Base-by-base conservation (phyloP, 2,797 vertebrate species). In the Danio tinwini region DNA sequence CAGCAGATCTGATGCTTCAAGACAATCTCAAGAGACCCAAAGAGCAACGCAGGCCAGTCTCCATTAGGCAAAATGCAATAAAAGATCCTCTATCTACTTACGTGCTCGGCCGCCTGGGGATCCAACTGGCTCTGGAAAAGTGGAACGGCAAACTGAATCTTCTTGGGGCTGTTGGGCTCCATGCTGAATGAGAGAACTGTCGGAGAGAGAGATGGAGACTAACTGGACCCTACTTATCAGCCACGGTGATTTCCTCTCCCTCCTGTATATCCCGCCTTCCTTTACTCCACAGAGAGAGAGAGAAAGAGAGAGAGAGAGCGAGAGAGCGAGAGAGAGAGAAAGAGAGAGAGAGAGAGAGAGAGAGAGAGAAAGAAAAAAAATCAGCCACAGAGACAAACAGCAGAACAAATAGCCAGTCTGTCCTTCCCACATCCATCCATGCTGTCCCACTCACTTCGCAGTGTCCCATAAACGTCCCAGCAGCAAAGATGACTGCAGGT, bases 91-190 rank as follows among this genome's bases (percentile, higher is more conserved):
- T 76, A n/a, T 85, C 64, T 74, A 88, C 93, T 94, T 93, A 96
- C 96, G 91, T 96, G 95, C 85, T 96, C 96, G 3, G 95, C 93
- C 67, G 96, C 95, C 86, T 96, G 95, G 0, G 96, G 95, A 78
- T 96, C 95, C 89, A 96, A 92, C 80, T 94, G 95, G 86, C 94
- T 96, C 91, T 96, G 95, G 81, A 95, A 95, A 49, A 94, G 89
- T 5, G 96, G 96, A 71, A 96, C 93, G 16, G 95, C 92, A 85
- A 96, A 96, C 62, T 96, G 96, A 89, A 96, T 96, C 91, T 96
- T 96, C 91, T 96, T 96, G 74, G 95, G 95, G 86, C 95, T 96
- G 91, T 95, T 96, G 87, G 95, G 94, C 85, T 96, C 96, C 95
- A 96, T 96, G 6, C 52, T 87, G 85, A 85, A 72, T 81, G 72